phyloP scores from a whole-genome alignment of 2,113 vertebrate species.

The Erythrocercus mccallii region DNA sequence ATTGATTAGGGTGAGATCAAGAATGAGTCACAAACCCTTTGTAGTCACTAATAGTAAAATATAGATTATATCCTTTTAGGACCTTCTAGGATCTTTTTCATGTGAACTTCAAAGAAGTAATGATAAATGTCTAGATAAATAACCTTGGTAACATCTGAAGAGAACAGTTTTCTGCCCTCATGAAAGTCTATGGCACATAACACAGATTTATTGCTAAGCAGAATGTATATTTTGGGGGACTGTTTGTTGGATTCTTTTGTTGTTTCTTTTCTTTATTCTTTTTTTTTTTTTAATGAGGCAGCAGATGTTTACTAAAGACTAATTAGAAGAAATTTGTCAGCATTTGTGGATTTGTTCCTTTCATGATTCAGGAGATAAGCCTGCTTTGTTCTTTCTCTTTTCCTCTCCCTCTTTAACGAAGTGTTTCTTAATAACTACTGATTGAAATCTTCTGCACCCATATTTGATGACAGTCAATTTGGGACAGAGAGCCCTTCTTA shows the following conservation, averaged over 20 bases:
- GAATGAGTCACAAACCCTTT: background rate
- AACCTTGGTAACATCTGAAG: background rate
- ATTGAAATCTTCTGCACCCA: background rate
- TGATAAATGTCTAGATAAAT: background rate
- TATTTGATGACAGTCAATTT: background rate
- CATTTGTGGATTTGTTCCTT: constrained; percentile 32
- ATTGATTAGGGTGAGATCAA: background rate
- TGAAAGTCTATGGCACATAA: background rate
- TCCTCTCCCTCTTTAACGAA: constrained; percentile 35
- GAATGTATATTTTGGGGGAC: background rate
- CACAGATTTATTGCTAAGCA: background rate
- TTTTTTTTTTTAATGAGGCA: background rate
- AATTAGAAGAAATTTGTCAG: constrained; percentile 43
- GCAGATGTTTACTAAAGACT: constrained; percentile 25
- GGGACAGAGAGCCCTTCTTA: background rate
- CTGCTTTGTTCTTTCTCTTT: constrained; percentile 39
- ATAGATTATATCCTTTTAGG: background rate
- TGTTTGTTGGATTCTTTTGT: background rate
- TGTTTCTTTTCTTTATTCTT: background rate
- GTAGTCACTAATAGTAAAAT: background rate
- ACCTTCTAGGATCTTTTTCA: background rate
- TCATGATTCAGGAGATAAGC: constrained; percentile 14
- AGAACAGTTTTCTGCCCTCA: background rate
- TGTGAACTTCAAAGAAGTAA: background rate
- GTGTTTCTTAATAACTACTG: constrained; percentile 15